Evolutionary conservation across 2,888 invertebrate species (phyloP).

Genomic region (Lasioglossum pauxillum): DNA sequence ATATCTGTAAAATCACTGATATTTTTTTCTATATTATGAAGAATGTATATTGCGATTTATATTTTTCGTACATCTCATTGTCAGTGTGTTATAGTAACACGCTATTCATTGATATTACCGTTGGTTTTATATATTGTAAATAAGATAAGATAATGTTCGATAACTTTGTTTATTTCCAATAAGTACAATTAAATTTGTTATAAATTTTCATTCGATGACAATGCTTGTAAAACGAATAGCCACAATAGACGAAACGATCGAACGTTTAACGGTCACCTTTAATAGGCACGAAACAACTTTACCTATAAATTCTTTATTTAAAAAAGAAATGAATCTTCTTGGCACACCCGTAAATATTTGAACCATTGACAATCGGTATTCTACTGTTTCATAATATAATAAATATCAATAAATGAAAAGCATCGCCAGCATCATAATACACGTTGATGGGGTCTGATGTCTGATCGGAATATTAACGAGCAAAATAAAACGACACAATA

Average conservation of each 20-base stretch:
- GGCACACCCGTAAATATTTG: background rate
- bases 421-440: background rate
- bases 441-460: background rate
- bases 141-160: background rate
- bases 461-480: conserved; percentile 5
- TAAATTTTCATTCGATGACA: background rate
- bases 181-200: background rate
- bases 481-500: background rate
- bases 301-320: background rate
- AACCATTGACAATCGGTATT: conserved; percentile 21
- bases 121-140: background rate
- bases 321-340: background rate
- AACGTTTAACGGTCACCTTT: background rate
- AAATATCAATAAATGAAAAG: background rate
- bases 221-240: background rate
- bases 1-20: conserved; percentile 1
- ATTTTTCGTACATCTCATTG: background rate
- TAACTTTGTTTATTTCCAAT: background rate
- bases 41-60: background rate
- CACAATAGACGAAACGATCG: background rate
- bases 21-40: background rate
- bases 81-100: background rate
- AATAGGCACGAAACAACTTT: background rate
- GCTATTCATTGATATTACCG: background rate
- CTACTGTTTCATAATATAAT: background rate